These are phyloP conservation scores for Misgurnus anguillicaudatus DNA, from an alignment of 2,113 vertebrate species.

Conservation along the genomic window DNA sequence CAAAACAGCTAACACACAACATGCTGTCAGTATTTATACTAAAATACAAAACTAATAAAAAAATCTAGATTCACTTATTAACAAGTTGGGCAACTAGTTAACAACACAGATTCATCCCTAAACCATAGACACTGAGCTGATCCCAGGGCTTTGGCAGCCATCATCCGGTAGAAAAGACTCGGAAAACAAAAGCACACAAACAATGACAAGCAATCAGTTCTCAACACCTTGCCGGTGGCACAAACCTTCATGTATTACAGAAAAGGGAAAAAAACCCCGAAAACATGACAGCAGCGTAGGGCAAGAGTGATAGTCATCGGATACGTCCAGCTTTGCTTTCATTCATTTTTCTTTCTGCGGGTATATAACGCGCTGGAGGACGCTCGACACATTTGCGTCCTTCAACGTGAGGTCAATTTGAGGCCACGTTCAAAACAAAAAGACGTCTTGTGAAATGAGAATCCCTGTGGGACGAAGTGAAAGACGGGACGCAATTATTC, in stretches of 20 bases:
- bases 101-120: too few relatives aligned
- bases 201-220: slow-evolving; percentile 47
- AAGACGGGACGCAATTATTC: background rate
- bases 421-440: slow-evolving; percentile 19
- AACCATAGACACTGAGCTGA: background rate
- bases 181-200: slow-evolving; percentile 42
- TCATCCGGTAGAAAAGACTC: slow-evolving; percentile 20
- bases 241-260: slow-evolving; percentile 45
- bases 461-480: background rate
- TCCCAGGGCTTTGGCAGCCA: slow-evolving; percentile 25
- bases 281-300: slow-evolving; percentile 31
- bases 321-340: slow-evolving; percentile 38
- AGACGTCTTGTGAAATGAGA: background rate
- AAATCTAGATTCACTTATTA: too few relatives aligned
- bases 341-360: slow-evolving; percentile 22
- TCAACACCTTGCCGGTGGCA: slow-evolving; percentile 44
- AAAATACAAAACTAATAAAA: too few relatives aligned
- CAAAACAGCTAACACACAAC: too few relatives aligned
- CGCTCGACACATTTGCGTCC: slow-evolving; percentile 49
- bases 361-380: slow-evolving; percentile 34
- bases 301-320: slow-evolving; percentile 46
- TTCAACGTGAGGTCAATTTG: slow-evolving; percentile 36
- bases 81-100: too few relatives aligned
- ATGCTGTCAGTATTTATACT: too few relatives aligned
- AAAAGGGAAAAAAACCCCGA: slow-evolving; percentile 1